phyloP scores from a whole-genome alignment of 2,797 vertebrate species.

The Paratrypauchen microcephalus region DNA sequence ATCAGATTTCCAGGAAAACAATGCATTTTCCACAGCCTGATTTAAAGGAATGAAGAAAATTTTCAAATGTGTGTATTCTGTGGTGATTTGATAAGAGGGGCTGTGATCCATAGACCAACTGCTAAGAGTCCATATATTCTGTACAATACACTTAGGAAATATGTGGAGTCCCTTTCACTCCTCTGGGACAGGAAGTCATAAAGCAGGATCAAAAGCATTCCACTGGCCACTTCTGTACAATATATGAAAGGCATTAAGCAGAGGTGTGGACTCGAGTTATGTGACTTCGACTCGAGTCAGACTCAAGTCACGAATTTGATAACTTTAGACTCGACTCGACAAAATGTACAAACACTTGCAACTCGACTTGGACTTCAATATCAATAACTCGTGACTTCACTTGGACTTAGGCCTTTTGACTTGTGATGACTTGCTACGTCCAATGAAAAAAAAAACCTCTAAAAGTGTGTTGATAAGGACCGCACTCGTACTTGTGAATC shows the following conservation, averaged over 20 bases:
- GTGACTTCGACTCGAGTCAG: too few species aligned
- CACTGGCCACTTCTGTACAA: conserved; percentile 31
- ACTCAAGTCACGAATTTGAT: too few species aligned
- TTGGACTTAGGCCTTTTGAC: too few species aligned
- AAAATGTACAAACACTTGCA: too few species aligned
- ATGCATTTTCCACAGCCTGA: not conserved
- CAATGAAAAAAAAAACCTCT: too few species aligned
- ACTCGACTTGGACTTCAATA: too few species aligned
- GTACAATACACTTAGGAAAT: conserved; percentile 50
- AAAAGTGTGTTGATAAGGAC: too few species aligned
- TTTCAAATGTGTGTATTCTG: not conserved
- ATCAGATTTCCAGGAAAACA: not conserved
- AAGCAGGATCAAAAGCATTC: conserved; percentile 62
- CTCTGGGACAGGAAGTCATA: conserved; percentile 68
- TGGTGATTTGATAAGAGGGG: conserved; percentile 9
- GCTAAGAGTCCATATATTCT: conserved; percentile 14
- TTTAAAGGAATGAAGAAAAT: not conserved
- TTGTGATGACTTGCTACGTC: too few species aligned
- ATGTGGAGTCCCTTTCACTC: conserved; percentile 41
- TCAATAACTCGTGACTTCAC: too few species aligned
- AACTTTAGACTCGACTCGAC: too few species aligned
- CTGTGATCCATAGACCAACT: conserved; percentile 3
- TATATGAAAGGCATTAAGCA: conserved; percentile 22
- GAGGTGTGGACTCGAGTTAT: too few species aligned
- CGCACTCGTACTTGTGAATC: too few species aligned